phyloP scores from a whole-genome alignment of 2,888 invertebrate species.

The Dynastes tityus region DNA sequence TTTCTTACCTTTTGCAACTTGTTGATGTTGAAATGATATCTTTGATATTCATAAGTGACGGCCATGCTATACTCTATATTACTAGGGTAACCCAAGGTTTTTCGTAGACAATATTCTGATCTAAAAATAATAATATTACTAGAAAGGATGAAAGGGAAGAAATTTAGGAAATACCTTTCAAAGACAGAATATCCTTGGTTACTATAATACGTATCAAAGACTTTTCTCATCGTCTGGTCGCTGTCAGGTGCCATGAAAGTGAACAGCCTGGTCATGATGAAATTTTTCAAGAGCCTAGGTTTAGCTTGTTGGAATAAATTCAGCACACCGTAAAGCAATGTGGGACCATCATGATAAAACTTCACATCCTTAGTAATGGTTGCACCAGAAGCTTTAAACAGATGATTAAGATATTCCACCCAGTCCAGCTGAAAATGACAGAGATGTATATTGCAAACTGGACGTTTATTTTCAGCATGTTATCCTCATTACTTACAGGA shows the following conservation, averaged over 20 bases:
- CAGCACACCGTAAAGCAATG: conserved; percentile 62
- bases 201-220: conserved; percentile 63
- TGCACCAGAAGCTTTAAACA: conserved; percentile 62
- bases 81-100: conserved; percentile 64
- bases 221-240: conserved; percentile 61
- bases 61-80: conserved; percentile 65
- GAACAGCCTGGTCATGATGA: conserved; percentile 65
- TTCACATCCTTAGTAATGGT: conserved; percentile 61
- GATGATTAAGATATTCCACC: conserved; percentile 64
- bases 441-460: neutral
- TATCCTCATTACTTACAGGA: conserved; percentile 37
- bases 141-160: too few species aligned
- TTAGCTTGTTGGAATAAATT: conserved; percentile 63
- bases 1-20: conserved; percentile 62
- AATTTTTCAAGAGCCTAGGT: conserved; percentile 65
- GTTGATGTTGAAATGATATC: conserved; percentile 63
- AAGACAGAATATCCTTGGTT: conserved; percentile 58
- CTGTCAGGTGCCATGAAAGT: conserved; percentile 67
- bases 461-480: neutral
- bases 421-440: conserved; percentile 65
- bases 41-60: conserved; percentile 65
- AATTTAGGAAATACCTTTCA: conserved; percentile 57
- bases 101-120: conserved; percentile 67
- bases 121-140: conserved; percentile 57
- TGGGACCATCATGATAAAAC: conserved; percentile 57